Base-by-base conservation (phyloP, 1,140 invertebrate species). In the Zaprionus kolodkinae region DNA sequence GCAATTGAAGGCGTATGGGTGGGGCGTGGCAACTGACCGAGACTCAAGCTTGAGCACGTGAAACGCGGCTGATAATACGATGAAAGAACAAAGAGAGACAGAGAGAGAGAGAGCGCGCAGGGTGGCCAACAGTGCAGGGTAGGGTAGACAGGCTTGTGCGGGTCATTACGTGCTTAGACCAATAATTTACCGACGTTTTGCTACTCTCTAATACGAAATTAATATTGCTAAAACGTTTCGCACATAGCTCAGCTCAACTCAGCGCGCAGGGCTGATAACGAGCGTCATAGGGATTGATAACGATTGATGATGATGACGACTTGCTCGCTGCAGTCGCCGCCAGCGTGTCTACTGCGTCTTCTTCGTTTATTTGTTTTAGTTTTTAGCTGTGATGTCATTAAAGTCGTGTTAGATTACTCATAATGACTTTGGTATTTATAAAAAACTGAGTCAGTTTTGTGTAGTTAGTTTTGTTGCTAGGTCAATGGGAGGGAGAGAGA, bases 191-290 rank as follows among this genome's bases (percentile, higher is more conserved):
- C n/a, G 21, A 50, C 27, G 35, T 15, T 27, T 56, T 62, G 64
- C 63, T 70, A 72, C 40, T 55, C 61, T 55, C 56, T 43, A 55
- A n/a, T 10, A 12, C 48, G 11, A 36, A 68, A 78, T 78, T 67
- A 76, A 79, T 76, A 87, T 70, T 65, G 62, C 71, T 70, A 79
- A 81, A 81, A 70, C 61, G 79, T 75, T 68, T 52, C 40, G 27
- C 69, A 72, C 57, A 4, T 43, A 6, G 13, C 40, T 45, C 52
- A 54, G 25, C 21, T 21, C n/a, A n/a, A n/a, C n/a, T n/a, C n/a
- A n/a, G 2, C 21, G 21, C 21, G 21, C 21, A 9, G n/a, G n/a
- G 66, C 10, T 48, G 62, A 74, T 70, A 70, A 70, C 66, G 66
- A 68, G 52, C 57, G 45, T 25, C 17, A 50, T 21, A 17, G 21